A percentile compares a stretch with the other conserved stretches of the same genome.
Evolutionary conservation across 2,797 vertebrate species (phyloP).

Genomic region (Sciurus vulgaris): DNA sequence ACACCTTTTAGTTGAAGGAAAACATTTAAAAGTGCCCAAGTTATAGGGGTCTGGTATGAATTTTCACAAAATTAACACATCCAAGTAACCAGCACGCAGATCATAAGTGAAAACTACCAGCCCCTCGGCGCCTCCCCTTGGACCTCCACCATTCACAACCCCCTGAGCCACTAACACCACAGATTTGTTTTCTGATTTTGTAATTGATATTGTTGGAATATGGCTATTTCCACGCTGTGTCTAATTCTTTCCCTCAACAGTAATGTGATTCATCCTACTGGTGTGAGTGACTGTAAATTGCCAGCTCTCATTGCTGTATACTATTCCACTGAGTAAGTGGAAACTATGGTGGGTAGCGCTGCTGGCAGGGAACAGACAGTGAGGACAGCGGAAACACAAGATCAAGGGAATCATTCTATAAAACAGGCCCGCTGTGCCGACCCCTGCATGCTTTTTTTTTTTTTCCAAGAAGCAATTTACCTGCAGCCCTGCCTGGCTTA

Average conservation of each 20-base stretch:
- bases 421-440: too few species aligned
- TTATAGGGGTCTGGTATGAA: background rate
- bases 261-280: background rate
- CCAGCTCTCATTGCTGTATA: too few species aligned
- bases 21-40: background rate
- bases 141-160: background rate
- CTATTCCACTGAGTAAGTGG: background rate
- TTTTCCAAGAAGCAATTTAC: too few species aligned
- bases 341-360: background rate
- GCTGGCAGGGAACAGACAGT: too few species aligned
- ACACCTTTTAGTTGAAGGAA: conserved; percentile 17
- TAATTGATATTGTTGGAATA: background rate
- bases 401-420: too few species aligned
- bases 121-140: background rate
- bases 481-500: too few species aligned
- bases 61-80: background rate
- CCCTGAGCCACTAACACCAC: background rate
- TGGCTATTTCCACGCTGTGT: background rate
- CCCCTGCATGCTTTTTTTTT: too few species aligned
- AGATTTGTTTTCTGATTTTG: background rate
- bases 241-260: background rate
- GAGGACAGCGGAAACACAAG: too few species aligned
- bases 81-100: background rate
- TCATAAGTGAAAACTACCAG: background rate
- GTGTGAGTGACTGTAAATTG: background rate